phyloP scores from a whole-genome alignment of 1,140 invertebrate genomes.

The Alviniconcha marisindica region DNA sequence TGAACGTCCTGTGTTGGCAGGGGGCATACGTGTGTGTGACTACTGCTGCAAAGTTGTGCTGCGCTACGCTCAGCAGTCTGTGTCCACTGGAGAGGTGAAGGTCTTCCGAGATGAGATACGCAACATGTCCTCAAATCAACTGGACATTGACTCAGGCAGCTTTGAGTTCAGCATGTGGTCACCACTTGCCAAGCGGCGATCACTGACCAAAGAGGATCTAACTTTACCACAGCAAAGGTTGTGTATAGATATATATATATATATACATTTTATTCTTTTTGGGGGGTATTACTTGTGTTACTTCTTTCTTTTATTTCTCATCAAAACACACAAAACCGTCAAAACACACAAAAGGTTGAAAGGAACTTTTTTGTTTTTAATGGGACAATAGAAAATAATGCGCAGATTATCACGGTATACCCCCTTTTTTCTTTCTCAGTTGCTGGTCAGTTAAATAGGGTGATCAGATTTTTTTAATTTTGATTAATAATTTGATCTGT shows the following conservation, averaged over 20 bases:
- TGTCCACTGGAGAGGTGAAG: conserved; percentile 86
- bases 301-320: background rate
- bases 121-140: conserved; percentile 60
- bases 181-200: conserved; percentile 30
- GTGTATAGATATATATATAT: too few species aligned
- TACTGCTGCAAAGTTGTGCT: conserved; percentile 96
- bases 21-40: conserved; percentile 92
- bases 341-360: too few species aligned
- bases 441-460: too few species aligned
- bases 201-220: conserved; percentile 31
- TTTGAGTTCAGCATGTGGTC: conserved; percentile 54
- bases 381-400: too few species aligned
- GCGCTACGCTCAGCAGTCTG: conserved; percentile 90
- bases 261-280: background rate
- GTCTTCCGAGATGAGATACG: conserved; percentile 89
- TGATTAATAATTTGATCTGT: too few species aligned
- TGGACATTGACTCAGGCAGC: conserved; percentile 40
- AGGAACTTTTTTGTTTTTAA: too few species aligned
- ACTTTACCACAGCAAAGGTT: conserved; percentile 36
- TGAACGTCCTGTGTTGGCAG: conserved; percentile 74
- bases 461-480: too few species aligned
- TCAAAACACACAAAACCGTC: background rate
- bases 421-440: too few species aligned
- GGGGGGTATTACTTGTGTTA: background rate
- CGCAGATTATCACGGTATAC: too few species aligned